Base-by-base conservation (phyloP, 37 sponge, comb jelly and placozoan genomes). In the Trichoplax adhaerens region DNA sequence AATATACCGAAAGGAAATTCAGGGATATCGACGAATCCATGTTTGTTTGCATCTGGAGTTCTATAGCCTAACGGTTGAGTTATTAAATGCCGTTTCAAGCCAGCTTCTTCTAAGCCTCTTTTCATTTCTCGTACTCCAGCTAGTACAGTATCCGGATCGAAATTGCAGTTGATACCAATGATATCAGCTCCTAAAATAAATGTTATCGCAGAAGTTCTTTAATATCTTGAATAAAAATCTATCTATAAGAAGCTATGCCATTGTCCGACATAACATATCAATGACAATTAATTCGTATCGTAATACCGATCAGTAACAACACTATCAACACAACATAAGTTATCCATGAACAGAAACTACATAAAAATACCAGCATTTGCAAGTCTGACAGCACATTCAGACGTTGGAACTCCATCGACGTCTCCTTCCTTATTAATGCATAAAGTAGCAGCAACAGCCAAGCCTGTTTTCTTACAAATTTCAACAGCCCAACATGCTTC, bases 41-140 rank as follows among this genome's bases (percentile, higher is more conserved):
- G 6, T 5, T 52, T 71, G 6, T 5, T 5, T 55, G 64, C 72
- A 60, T 71, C 72, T 51, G 5, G 72, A 10, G 61, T 71, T 71
- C 50, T 50, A 71, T 77, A 79, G 47, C 64, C 80, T 3, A 79
- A 74, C 2, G 80, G 80, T 56, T 79, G 80, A 68, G 64, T 53
- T 67, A 79, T 79, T 58, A 64, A 69, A 56, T 79, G 74, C 29
- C 29, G 29, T 29, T 29, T 29, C 29, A 29, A 29, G 29, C 29
- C 29, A 29, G 29, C 29, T 29, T 29, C 29, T 29, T 29, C 29
- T 29, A 29, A 29, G 29, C 29, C 29, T 29, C 29, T 29, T 29
- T 29, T 29, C 29, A 29, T 29, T 29, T 29, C 29, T 29, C 29
- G 29, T 29, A 29, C 29, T 29, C 29, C 29, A 29, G 29, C 29